Base-by-base conservation (phyloP, 2,888 invertebrate species). In the Selenia dentaria region DNA sequence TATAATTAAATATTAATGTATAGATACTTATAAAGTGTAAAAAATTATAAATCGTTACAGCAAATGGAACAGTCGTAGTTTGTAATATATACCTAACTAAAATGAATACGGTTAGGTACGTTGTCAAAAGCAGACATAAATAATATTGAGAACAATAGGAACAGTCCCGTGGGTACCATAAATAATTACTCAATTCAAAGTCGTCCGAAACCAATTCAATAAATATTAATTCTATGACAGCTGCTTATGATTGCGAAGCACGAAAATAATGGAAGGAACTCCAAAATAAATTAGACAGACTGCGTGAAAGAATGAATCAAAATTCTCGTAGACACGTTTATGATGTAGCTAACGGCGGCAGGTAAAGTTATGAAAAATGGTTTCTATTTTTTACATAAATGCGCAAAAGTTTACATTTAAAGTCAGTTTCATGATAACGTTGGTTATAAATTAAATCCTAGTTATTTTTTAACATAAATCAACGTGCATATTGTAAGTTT, bases 221-320 rank as follows among this genome's bases (percentile, higher is more conserved):
- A 42, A 48, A 48, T 48, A 42, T 48, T 28, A 33, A 20, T 42
- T 28, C 24, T 48, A 42, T 48, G 47, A 48, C 41, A 42, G 47
- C 46, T 43, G 27, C 32, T 46, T 51, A 47, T 51, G 43, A 51
- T 51, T 51, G 39, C 46, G 4, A 24, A 37, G 43, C 51, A 51
- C 51, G 51, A 40, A 22, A 42, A 45, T 28, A 48, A 42, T 37
- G 28, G 33, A 14, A 24, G 26, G 33, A 42, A 41, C 47, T 42
- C 11, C n/a, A 28, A 48, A 48, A 33, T 29, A 34, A 37, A 48
- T 42, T 37, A 32, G 16, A 11, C 16, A 12, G 16, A 27, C 24
- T 22, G 40, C 37, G 37, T 48, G 33, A 41, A 42, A 37, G 41
- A 33, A 41, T 33, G 26, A 49, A 36, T 38, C 25, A 32, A 43